phyloP scores from a whole-genome alignment of 2,888 invertebrate genomes.

The Drosophila subsilvestris region DNA sequence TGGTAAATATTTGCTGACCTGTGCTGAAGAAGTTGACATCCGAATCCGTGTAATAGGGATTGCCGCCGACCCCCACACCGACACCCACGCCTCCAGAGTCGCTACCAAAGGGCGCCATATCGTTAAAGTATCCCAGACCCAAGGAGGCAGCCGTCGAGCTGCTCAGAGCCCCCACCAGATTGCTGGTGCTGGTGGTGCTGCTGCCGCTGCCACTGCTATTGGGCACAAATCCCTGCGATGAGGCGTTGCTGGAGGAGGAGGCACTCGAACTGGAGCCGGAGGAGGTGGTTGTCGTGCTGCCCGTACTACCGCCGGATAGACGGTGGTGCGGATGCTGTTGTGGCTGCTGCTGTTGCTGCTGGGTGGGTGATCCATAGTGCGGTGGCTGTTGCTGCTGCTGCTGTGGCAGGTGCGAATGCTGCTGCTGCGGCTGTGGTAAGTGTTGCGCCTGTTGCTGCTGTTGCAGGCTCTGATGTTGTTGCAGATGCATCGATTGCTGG shows the following conservation, averaged over 20 bases:
- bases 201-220: slow-evolving; percentile 24
- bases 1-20: slow-evolving; percentile 71
- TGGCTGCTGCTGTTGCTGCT: slow-evolving; percentile 44
- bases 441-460: slow-evolving; percentile 50
- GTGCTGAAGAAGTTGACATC: slow-evolving; percentile 84
- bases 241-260: slow-evolving; percentile 65
- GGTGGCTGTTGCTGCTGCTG: slow-evolving; percentile 57
- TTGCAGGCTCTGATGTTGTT: slow-evolving; percentile 58
- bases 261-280: slow-evolving; percentile 74
- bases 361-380: slow-evolving; percentile 61
- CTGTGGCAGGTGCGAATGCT: slow-evolving; percentile 54
- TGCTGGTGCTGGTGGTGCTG: slow-evolving; percentile 17
- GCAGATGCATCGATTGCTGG: slow-evolving; percentile 58
- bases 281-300: slow-evolving; percentile 70
- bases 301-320: slow-evolving; percentile 81
- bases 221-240: slow-evolving; percentile 63
- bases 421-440: slow-evolving; percentile 54
- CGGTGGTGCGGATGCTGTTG: slow-evolving; percentile 71
- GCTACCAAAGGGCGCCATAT: slow-evolving; percentile 78
- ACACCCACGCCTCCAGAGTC: not conserved
- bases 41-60: slow-evolving; percentile 83
- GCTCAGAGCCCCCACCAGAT: slow-evolving; percentile 67
- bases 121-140: slow-evolving; percentile 81
- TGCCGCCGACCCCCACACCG: slow-evolving; percentile 78
- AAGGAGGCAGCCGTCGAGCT: slow-evolving; percentile 78